Conservation (phyloP, 1,140 invertebrate species). For the Sipha flava region DNA sequence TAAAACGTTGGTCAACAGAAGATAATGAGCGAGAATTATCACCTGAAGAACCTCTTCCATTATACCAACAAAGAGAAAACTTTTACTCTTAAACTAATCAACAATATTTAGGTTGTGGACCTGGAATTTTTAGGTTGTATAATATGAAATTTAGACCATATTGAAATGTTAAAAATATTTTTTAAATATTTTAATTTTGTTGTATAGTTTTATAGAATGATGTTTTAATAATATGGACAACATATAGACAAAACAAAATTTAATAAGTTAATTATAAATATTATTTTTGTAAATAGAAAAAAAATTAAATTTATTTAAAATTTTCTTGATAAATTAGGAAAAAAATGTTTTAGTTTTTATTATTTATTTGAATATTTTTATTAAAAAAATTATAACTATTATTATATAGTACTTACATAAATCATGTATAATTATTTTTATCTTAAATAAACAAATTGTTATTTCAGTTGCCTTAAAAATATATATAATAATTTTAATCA, state of each 20-base stretch:
- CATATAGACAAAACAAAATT: not conserved
- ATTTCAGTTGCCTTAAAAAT: not conserved
- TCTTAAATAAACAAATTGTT: conserved; percentile 11
- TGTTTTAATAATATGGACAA: not conserved
- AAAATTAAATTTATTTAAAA: not conserved
- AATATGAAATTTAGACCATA: conserved; percentile 19
- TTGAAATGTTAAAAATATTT: conserved; percentile 22
- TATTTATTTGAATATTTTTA: conserved; percentile 8
- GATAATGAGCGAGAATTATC: conserved; percentile 58
- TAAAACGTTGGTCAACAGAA: conserved; percentile 45
- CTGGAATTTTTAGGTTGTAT: conserved; percentile 23
- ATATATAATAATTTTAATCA: not conserved
- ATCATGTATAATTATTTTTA: not conserved
- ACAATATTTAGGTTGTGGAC: conserved; percentile 5
- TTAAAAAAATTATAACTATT: not conserved
- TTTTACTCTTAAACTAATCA: conserved; percentile 57
- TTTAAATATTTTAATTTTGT: conserved; percentile 18
- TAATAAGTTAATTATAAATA: conserved; percentile 4
- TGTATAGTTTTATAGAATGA: conserved; percentile 30
- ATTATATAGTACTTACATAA: not conserved
- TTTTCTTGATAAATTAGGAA: not conserved
- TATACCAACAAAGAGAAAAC: conserved; percentile 77
- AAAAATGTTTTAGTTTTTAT: not conserved
- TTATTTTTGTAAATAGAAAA: conserved; percentile 14
- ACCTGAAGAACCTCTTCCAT: conserved; percentile 57